Conservation (phyloP, 2,797 vertebrate genomes). For the Paratrypauchen microcephalus region DNA sequence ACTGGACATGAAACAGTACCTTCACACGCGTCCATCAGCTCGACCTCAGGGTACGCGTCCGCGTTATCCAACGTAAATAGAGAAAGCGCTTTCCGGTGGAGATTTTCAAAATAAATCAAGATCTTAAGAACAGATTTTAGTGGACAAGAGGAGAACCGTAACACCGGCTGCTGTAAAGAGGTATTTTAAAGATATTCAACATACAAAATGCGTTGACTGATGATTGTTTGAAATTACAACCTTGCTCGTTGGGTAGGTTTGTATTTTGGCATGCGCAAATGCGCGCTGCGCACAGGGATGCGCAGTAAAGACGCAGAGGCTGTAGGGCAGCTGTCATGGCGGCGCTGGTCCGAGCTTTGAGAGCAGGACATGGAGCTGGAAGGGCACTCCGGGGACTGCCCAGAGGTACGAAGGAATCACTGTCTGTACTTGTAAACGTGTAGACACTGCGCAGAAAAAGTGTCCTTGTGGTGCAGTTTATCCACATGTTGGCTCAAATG, state of each 20-base stretch:
- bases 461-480: rapidly evolving
- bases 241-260: neutral
- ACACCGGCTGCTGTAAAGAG: too few species aligned
- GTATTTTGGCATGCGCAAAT: neutral
- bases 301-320: constrained; percentile 24
- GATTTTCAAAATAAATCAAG: constrained; percentile 43
- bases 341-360: constrained; percentile 75
- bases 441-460: neutral
- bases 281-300: constrained; percentile 3
- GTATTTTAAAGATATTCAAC: neutral
- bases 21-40: neutral
- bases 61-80: neutral
- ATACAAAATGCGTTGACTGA: too few species aligned
- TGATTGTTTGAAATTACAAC: too few species aligned
- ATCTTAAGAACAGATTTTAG: too few species aligned
- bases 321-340: constrained; percentile 67
- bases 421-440: neutral
- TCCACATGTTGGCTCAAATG: neutral
- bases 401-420: constrained; percentile 54
- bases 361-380: constrained; percentile 67
- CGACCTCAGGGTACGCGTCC: neutral
- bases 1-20: neutral
- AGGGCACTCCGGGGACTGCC: constrained; percentile 64
- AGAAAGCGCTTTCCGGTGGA: neutral
- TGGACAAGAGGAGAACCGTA: neutral